Base-by-base conservation (phyloP, 2,797 vertebrate species). In the Ceyx erithaca region DNA sequence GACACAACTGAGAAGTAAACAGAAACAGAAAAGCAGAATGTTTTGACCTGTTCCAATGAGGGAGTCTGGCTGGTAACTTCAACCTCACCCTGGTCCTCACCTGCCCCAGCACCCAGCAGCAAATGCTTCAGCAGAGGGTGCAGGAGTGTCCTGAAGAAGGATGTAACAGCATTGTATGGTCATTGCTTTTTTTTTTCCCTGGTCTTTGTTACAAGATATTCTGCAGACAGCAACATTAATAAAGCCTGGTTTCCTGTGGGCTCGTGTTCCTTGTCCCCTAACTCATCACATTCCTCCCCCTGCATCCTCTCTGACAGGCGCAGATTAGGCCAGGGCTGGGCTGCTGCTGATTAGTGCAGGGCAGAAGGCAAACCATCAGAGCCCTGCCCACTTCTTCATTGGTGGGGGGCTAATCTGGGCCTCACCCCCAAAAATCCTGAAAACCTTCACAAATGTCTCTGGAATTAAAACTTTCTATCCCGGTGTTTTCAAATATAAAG, bases 1-100 rank as follows among this genome's bases (percentile, higher is more conserved):
- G 96, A 93, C 95, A 95, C 92, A 89, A 63, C 3, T 1, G 75
- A 94, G 93, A 97, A 97, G 96, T 93, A 96, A 96, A 97, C 96
- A 96, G 96, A 94, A 94, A 55, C 88, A 97, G 94, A 97, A 95
- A 93, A 87, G 89, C 33, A 55, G 80, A 90, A 49, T 9, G 0
- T 37, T 35, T 35, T 66, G 33, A 49, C 31, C 28, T 4, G 4
- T 17, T 31, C 19, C 45, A 28, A 45, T 1, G 1, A 18, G 20
- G 5, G 13, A 30, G 43, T 6, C 23, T 3, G 1, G 35, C 14
- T 57, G 1, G 0, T 46, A 63, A 37, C 48, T 57, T 17, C 72
- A 82, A 31, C 89, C 59, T 62, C 17, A 59, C 20, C 37, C 61
- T 40, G 58, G 5, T 46, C 76, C 75, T 49, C 3, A 0, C 21